These are phyloP conservation scores for Papilio demoleus DNA, from an alignment of 2,888 invertebrate species.

Conservation along the genomic window DNA sequence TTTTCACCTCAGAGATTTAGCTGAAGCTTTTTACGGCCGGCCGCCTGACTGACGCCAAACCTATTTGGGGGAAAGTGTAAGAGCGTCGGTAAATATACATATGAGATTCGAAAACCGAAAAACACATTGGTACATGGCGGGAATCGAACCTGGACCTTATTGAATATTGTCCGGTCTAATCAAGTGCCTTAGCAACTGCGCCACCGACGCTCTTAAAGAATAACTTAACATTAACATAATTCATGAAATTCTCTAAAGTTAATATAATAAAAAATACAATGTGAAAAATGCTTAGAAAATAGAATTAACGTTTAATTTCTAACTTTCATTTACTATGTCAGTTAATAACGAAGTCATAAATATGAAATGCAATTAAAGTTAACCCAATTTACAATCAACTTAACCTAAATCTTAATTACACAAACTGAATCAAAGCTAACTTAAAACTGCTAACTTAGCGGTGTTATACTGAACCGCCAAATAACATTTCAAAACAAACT, in stretches of 20 bases:
- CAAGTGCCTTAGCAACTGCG: no score
- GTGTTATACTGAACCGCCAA: neutral
- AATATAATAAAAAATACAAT: neutral
- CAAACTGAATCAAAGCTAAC: neutral
- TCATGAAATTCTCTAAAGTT: no score
- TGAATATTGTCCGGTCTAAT: no score
- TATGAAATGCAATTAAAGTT: slow-evolving; percentile 4
- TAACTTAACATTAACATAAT: neutral
- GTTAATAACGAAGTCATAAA: neutral
- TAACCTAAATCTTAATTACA: slow-evolving; percentile 24
- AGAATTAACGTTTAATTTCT: neutral
- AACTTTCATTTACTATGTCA: neutral
- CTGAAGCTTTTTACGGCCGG: no score
- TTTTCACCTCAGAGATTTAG: no score
- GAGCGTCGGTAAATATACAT: no score
- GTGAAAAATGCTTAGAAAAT: neutral
- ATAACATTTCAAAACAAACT: neutral
- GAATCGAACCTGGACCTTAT: no score
- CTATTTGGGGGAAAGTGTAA: no score
- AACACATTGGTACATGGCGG: no score
- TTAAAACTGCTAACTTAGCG: neutral
- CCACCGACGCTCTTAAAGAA: no score
- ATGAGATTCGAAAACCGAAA: no score
- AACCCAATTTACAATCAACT: slow-evolving; percentile 18
- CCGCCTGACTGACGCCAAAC: no score